Percentiles rank a stretch among this genome's conserved stretches.
phyloP scores from a whole-genome alignment of 1,140 invertebrate genomes.

The Sipha flava region DNA sequence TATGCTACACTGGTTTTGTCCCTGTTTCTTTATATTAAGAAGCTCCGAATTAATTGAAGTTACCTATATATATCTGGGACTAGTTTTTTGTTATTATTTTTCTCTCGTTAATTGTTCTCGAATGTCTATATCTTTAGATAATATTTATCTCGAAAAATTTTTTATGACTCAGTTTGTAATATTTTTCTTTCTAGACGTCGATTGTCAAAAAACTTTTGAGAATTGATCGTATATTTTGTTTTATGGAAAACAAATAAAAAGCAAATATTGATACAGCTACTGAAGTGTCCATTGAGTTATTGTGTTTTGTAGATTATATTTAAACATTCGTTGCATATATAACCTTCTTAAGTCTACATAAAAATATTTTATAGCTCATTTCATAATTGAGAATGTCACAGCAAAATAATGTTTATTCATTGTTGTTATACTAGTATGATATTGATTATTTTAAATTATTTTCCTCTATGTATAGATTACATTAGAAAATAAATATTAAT shows the following conservation, averaged over 20 bases:
- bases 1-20: too few species aligned
- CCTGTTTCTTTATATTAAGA: too few species aligned
- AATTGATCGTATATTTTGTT: background rate
- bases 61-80: background rate
- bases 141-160: background rate
- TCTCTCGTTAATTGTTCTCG: background rate
- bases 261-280: background rate
- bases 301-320: background rate
- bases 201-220: background rate
- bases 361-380: too few species aligned
- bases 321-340: background rate
- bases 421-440: too few species aligned
- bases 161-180: background rate
- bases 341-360: background rate
- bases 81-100: background rate
- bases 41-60: background rate
- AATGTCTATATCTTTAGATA: background rate
- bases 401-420: too few species aligned
- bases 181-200: background rate
- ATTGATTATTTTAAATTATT: background rate
- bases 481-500: too few species aligned
- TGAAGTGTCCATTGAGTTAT: background rate
- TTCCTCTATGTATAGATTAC: too few species aligned
- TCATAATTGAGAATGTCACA: background rate
- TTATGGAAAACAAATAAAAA: background rate